A percentile compares a stretch with the other conserved stretches of the same genome.
These are phyloP conservation scores for Neelides folsomi DNA, from an alignment of 2,888 invertebrate species.

Conservation along the genomic window DNA sequence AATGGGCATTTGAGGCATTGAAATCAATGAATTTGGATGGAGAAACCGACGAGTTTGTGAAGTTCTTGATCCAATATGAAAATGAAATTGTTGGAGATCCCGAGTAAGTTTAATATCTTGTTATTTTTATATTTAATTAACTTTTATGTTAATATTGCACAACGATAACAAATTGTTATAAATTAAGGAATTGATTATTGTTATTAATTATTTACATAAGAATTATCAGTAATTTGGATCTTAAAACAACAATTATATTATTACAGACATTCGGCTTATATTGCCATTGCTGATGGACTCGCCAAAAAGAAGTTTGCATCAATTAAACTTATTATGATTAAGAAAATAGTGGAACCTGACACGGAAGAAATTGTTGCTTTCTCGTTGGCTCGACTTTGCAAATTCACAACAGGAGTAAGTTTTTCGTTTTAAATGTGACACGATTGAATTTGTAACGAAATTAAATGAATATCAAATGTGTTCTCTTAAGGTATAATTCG, in stretches of 20 bases:
- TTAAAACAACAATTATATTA: too few species aligned
- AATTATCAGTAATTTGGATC: too few species aligned
- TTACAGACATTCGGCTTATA: too few species aligned
- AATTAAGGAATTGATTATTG: not conserved
- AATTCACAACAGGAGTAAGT: not conserved
- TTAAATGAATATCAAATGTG: too few species aligned
- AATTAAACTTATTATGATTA: constrained; percentile 14
- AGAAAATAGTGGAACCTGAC: constrained; percentile 6
- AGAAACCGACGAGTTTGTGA: constrained; percentile 17
- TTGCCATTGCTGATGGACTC: constrained; percentile 10
- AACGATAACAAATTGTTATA: too few species aligned
- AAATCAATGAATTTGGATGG: constrained; percentile 11
- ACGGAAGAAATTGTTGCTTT: constrained; percentile 7
- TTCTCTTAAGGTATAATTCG: too few species aligned
- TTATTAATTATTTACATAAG: not conserved
- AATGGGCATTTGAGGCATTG: constrained; percentile 12
- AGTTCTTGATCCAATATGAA: constrained; percentile 11
- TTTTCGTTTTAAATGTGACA: too few species aligned
- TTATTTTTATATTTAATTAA: not conserved
- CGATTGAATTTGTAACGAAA: too few species aligned
- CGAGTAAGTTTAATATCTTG: constrained; percentile 15
- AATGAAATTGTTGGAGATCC: constrained; percentile 25
- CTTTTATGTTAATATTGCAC: constrained; percentile 2
- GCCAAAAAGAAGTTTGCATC: constrained; percentile 6
- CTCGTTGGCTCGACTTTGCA: constrained; percentile 13